These are phyloP conservation scores for Cryptophagus acutangulus DNA, from an alignment of 2,888 invertebrate genomes.

Conservation along the genomic window DNA sequence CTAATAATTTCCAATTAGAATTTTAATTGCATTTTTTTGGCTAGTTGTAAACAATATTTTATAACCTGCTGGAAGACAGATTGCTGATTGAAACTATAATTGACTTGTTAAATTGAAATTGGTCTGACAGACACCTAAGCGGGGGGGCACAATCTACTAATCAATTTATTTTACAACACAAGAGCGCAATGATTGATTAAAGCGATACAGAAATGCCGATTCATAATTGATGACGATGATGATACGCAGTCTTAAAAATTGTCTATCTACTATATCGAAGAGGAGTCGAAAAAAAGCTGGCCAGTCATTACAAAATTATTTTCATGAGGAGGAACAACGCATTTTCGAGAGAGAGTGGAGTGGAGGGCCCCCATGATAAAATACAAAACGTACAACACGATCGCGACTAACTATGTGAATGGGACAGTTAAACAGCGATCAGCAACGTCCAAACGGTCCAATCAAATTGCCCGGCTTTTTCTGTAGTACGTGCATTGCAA, in stretches of 20 bases:
- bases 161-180: constrained; percentile 47
- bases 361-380: constrained; percentile 21
- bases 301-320: too few species aligned
- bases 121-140: constrained; percentile 42
- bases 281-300: too few species aligned
- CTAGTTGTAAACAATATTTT: too few species aligned
- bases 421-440: constrained; percentile 39
- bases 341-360: too few species aligned
- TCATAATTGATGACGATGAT: constrained; percentile 36
- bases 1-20: too few species aligned
- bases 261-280: too few species aligned
- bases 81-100: constrained; percentile 42
- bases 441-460: constrained; percentile 36
- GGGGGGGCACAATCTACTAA: constrained; percentile 42
- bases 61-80: neutral
- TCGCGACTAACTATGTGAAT: constrained; percentile 34
- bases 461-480: constrained; percentile 39
- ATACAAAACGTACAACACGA: constrained; percentile 32
- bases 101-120: constrained; percentile 49
- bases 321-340: too few species aligned
- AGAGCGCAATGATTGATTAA: constrained; percentile 45
- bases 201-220: constrained; percentile 44
- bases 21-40: too few species aligned
- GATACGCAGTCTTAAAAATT: too few species aligned
- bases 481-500: constrained; percentile 33